phyloP scores from a whole-genome alignment of 2,888 invertebrate species.

The Aporophyla nigra region DNA sequence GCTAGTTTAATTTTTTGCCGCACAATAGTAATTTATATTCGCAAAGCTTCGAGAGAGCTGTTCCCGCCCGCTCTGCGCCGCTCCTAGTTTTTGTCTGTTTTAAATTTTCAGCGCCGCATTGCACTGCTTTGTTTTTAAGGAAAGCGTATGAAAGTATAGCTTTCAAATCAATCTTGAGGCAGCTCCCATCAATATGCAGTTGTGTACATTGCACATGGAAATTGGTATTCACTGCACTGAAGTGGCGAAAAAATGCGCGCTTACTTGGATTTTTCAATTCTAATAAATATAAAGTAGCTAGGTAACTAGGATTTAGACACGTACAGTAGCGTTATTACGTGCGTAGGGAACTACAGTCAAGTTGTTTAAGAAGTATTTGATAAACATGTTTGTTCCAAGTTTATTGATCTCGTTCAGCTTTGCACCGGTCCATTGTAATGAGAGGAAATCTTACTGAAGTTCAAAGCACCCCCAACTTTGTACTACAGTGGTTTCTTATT shows the following conservation, averaged over 20 bases:
- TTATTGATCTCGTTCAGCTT: constrained; percentile 28
- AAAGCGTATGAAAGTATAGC: constrained; percentile 26
- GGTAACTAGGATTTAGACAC: not conserved
- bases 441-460: constrained; percentile 24
- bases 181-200: constrained; percentile 5
- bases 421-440: constrained; percentile 14
- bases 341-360: not conserved
- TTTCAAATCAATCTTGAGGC: constrained; percentile 36
- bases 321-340: not conserved
- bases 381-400: constrained; percentile 35
- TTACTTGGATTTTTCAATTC: not conserved
- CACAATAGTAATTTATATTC: constrained; percentile 53
- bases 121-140: constrained; percentile 15
- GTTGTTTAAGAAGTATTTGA: constrained; percentile 16
- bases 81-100: constrained; percentile 36
- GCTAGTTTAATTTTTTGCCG: constrained; percentile 52
- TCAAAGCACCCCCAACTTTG: constrained; percentile 48
- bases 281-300: not conserved
- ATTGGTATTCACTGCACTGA: constrained; percentile 20
- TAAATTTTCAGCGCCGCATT: constrained; percentile 27
- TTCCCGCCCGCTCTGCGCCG: constrained; percentile 9
- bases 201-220: not conserved
- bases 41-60: constrained; percentile 48
- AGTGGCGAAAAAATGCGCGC: not conserved
- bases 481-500: constrained; percentile 45